These are phyloP conservation scores for Chelon labrosus DNA, from an alignment of 2,797 vertebrate genomes.

Conservation along the genomic window DNA sequence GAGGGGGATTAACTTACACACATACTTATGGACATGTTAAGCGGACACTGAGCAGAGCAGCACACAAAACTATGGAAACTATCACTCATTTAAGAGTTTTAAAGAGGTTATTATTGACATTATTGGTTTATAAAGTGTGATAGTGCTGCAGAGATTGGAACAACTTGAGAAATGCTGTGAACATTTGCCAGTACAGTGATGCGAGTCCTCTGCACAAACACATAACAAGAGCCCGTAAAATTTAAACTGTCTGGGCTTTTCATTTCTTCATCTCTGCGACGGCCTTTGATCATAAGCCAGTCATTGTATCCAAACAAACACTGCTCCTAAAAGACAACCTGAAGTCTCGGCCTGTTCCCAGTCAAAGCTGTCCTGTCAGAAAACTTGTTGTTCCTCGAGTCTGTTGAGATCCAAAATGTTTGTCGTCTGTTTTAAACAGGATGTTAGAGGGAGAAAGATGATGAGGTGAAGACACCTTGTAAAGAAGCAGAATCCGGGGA, in stretches of 20 bases:
- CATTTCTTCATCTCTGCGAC: constrained; percentile 60
- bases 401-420: constrained; percentile 41
- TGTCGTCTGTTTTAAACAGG: constrained; percentile 58
- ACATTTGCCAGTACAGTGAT: constrained; percentile 39
- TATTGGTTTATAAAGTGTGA: constrained; percentile 22
- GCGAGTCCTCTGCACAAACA: constrained; percentile 44
- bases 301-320: constrained; percentile 56
- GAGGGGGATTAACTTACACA: constrained; percentile 60
- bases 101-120: constrained; percentile 25
- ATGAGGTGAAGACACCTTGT: constrained; percentile 48
- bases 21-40: constrained; percentile 55
- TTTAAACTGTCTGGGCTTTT: constrained; percentile 35
- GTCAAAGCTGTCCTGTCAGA: constrained; percentile 49
- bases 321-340: constrained; percentile 46
- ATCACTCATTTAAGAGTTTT: constrained; percentile 34
- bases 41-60: constrained; percentile 42
- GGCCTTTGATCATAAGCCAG: constrained; percentile 68
- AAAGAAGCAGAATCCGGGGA: constrained; percentile 56
- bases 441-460: constrained; percentile 41
- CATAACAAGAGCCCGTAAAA: constrained; percentile 45
- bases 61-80: constrained; percentile 49
- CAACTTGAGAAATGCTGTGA: constrained; percentile 12
- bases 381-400: constrained; percentile 31
- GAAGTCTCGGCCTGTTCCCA: constrained; percentile 38
- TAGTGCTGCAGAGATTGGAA: constrained; percentile 1